Evolutionary conservation across 2,888 invertebrate species (phyloP).

Genomic region (Sialis lutaria): DNA sequence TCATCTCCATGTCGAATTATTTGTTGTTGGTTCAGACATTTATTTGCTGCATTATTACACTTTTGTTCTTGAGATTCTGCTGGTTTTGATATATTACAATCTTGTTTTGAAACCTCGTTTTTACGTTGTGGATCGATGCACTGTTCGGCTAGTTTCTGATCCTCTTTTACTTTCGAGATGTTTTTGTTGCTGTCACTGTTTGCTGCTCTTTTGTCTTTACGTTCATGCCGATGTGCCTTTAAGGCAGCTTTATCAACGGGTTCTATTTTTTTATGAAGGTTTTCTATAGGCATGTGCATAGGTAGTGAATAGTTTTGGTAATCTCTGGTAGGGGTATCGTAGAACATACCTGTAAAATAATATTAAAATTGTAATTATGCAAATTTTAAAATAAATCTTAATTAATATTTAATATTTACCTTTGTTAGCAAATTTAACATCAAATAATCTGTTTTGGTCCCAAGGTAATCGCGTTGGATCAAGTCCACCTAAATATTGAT

Average conservation of each 20-base stretch:
- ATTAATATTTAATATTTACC: constrained; percentile 9
- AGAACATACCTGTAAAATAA: constrained; percentile 31
- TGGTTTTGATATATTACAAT: not conserved
- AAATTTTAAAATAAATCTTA: constrained; percentile 16
- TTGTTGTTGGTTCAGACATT: not conserved
- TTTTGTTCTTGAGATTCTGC: not conserved
- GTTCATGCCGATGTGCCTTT: constrained; percentile 20
- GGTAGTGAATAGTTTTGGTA: constrained; percentile 22
- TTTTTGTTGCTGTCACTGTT: constrained; percentile 11
- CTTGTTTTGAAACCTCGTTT: not conserved
- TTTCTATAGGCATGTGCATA: constrained; percentile 20
- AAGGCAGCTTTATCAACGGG: constrained; percentile 8
- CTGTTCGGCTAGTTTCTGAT: constrained; percentile 13
- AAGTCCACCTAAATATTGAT: constrained; percentile 45
- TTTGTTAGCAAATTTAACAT: constrained; percentile 32
- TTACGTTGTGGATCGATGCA: constrained; percentile 4
- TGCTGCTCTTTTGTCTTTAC: constrained; percentile 12
- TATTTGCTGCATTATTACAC: not conserved
- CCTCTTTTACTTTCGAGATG: constrained; percentile 9
- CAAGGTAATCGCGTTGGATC: constrained; percentile 34
- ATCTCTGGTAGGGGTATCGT: constrained; percentile 31
- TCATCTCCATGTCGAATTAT: not conserved
- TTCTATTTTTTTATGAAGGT: constrained; percentile 17
- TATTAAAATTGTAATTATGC: constrained; percentile 31
- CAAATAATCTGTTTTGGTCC: constrained; percentile 32